Evolutionary conservation across 2,888 invertebrate species (phyloP).

Genomic region (Himalopsyche japonica): DNA sequence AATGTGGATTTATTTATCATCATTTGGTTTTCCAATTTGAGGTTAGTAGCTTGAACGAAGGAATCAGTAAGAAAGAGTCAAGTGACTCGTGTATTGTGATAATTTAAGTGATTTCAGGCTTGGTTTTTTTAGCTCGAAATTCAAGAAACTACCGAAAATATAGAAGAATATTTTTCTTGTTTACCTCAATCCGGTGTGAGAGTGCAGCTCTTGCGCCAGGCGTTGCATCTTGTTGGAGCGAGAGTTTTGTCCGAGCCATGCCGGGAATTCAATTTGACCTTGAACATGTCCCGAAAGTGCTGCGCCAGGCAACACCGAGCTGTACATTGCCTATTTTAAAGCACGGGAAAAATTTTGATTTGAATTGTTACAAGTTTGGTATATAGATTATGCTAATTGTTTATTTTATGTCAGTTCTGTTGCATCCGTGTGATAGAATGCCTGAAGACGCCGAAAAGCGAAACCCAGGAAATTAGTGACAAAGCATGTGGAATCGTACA

Average conservation of each 20-base stretch:
- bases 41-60: no score
- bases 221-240: constrained; percentile 78
- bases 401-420: no score
- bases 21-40: no score
- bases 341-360: neutral
- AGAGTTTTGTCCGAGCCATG: constrained; percentile 96
- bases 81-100: no score
- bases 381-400: no score
- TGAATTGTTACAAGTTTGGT: no score
- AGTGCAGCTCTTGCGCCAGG: constrained; percentile 79
- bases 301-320: constrained; percentile 89
- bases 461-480: no score
- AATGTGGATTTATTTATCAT: no score
- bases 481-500: no score
- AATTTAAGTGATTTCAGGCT: neutral
- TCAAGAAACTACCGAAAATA: neutral
- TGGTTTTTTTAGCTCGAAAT: neutral
- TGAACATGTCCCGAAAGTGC: constrained; percentile 78
- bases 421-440: no score
- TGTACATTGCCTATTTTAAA: constrained; percentile 74
- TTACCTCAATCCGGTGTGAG: constrained; percentile 82
- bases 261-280: constrained; percentile 86
- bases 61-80: no score
- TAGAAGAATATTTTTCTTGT: neutral
- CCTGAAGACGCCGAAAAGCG: no score